Evolutionary conservation across 1,140 invertebrate genomes (phyloP).

Genomic region (Pristionchus pacificus): DNA sequence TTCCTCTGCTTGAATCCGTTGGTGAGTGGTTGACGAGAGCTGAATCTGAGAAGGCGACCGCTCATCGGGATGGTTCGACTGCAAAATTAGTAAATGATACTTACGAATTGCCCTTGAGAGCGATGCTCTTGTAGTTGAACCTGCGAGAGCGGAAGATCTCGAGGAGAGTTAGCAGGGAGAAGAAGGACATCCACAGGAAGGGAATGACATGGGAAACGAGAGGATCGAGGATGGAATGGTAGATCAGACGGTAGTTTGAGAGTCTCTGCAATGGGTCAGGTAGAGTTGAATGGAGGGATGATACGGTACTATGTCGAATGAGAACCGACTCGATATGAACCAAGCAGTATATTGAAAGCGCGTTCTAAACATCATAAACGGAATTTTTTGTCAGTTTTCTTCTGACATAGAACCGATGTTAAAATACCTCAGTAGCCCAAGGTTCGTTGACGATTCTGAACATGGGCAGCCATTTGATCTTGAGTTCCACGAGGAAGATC

Average conservation of each 20-base stretch:
- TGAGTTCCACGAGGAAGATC: conserved; percentile 48
- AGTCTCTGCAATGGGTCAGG: too few species aligned
- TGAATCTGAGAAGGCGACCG: conserved; percentile 34
- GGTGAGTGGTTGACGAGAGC: conserved; percentile 37
- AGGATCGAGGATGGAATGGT: conserved; percentile 53
- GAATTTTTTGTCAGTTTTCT: neutral
- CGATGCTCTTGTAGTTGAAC: conserved; percentile 49
- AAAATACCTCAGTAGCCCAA: conserved; percentile 50
- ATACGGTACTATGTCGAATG: too few species aligned
- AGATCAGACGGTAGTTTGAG: conserved; percentile 53
- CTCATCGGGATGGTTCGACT: conserved; percentile 8
- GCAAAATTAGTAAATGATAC: conserved; percentile 13
- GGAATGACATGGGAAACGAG: conserved; percentile 50
- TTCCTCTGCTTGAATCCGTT: conserved; percentile 34
- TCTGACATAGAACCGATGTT: neutral
- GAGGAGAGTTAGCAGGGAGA: conserved; percentile 48
- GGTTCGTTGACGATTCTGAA: conserved; percentile 39
- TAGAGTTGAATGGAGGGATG: too few species aligned
- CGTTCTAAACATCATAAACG: too few species aligned
- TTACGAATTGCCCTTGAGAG: conserved; percentile 36
- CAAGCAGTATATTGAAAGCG: too few species aligned
- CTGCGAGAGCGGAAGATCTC: conserved; percentile 55
- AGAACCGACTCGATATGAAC: too few species aligned
- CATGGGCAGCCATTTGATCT: conserved; percentile 43
- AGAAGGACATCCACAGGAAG: conserved; percentile 54